These are phyloP conservation scores for Dissostichus mawsoni DNA, from an alignment of 2,113 vertebrate genomes.

Conservation along the genomic window DNA sequence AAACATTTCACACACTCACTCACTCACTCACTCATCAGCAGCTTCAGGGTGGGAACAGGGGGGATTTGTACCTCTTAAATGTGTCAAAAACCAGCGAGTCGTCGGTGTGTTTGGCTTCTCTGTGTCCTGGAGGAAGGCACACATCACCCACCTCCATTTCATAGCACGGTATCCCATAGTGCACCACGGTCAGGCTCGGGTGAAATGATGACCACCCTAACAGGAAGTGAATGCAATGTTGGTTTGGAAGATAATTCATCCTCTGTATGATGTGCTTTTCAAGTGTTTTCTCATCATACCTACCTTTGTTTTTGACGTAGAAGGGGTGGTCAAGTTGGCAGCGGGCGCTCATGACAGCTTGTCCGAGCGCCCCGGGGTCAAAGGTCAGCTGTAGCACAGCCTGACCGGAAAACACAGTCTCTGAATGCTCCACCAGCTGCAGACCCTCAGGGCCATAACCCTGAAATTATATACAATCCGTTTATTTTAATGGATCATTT, in stretches of 20 bases:
- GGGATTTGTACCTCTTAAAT: slow-evolving; percentile 91
- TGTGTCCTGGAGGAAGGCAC: slow-evolving; percentile 98
- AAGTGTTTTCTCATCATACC: not conserved
- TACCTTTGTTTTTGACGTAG: slow-evolving; percentile 98
- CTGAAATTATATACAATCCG: slow-evolving; percentile 67
- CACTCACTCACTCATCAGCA: not conserved
- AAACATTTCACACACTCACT: not conserved
- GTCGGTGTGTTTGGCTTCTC: slow-evolving; percentile 96
- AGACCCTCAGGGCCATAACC: slow-evolving; percentile 94
- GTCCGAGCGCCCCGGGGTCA: slow-evolving; percentile 93
- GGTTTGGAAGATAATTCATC: not conserved
- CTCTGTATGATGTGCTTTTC: too few relatives aligned
- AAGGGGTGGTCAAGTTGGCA: slow-evolving; percentile 97
- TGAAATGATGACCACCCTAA: slow-evolving; percentile 98
- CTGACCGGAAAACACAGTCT: slow-evolving; percentile 91
- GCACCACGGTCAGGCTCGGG: slow-evolving; percentile 97
- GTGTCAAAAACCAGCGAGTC: slow-evolving; percentile 98
- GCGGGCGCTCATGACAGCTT: slow-evolving; percentile 88
- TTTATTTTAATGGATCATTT: not conserved
- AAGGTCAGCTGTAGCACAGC: slow-evolving; percentile 95
- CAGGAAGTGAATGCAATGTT: not conserved
- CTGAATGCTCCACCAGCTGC: slow-evolving; percentile 91
- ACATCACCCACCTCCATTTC: slow-evolving; percentile 94
- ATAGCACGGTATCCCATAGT: slow-evolving; percentile 98
- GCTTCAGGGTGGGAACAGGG: not conserved